phyloP scores from a whole-genome alignment of 1,140 invertebrate genomes.

The Trichomalopsis sarcophagae region DNA sequence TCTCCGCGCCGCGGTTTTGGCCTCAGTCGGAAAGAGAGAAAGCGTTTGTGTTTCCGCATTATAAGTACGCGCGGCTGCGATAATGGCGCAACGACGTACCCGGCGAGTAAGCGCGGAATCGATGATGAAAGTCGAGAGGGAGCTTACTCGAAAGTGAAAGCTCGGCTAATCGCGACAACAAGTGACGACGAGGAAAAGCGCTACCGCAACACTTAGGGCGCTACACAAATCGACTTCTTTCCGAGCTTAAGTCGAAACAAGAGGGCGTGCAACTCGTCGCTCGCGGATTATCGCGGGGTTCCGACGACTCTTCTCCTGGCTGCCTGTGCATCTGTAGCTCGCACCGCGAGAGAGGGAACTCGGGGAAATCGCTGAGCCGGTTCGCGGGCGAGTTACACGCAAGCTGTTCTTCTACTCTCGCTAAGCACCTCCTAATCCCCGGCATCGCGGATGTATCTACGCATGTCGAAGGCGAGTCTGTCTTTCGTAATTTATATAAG shows the following conservation, averaged over 20 bases:
- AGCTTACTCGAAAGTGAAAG: not conserved
- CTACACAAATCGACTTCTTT: conserved; percentile 25
- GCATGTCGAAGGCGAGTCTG: not conserved
- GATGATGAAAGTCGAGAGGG: too few species aligned
- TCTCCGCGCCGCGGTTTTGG: not conserved
- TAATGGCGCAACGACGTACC: too few species aligned
- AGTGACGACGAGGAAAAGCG: not conserved
- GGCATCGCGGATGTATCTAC: not conserved
- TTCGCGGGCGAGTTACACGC: not conserved
- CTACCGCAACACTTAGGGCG: not conserved
- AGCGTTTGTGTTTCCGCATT: not conserved
- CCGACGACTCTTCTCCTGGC: not conserved
- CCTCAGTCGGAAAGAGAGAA: not conserved
- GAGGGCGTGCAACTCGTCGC: not conserved
- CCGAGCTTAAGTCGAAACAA: conserved; percentile 19
- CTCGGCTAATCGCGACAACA: too few species aligned
- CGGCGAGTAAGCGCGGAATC: too few species aligned
- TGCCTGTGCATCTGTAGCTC: not conserved
- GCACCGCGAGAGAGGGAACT: not conserved
- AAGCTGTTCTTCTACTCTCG: not conserved
- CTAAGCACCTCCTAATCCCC: conserved; percentile 38
- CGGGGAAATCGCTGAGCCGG: not conserved
- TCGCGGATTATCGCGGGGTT: conserved; percentile 14
- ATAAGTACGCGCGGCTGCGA: not conserved
- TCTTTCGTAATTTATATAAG: conserved; percentile 20